Evolutionary conservation across 2,888 invertebrate genomes (phyloP).

Genomic region (Ormia ochracea): DNA sequence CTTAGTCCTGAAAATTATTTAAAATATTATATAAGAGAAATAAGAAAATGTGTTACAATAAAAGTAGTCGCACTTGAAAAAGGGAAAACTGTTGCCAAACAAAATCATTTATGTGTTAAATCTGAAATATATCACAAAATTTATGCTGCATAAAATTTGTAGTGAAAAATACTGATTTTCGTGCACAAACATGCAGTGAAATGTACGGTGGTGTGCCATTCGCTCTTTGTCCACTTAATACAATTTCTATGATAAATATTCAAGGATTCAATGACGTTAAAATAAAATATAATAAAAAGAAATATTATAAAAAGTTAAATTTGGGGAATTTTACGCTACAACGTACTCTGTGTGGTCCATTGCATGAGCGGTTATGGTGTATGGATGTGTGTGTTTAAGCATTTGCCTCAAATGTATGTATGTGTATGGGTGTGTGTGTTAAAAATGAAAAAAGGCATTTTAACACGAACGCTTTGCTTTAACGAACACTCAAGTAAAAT

Average conservation of each 20-base stretch:
- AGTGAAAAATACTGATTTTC: background rate
- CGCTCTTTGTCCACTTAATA: constrained; percentile 44
- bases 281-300: constrained; percentile 9
- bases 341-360: constrained; percentile 23
- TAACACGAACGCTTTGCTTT: constrained; percentile 50
- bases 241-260: constrained; percentile 60
- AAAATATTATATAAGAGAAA: constrained; percentile 12
- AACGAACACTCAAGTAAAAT: constrained; percentile 58
- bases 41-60: constrained; percentile 43
- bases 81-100: constrained; percentile 44
- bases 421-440: constrained; percentile 22
- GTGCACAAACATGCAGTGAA: background rate
- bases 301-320: constrained; percentile 37
- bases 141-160: constrained; percentile 62
- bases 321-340: constrained; percentile 27
- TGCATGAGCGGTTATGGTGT: constrained; percentile 30
- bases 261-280: constrained; percentile 44
- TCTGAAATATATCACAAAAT: constrained; percentile 61
- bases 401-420: too few species aligned
- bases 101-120: constrained; percentile 63
- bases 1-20: background rate
- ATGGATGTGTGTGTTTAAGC: background rate
- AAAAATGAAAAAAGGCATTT: constrained; percentile 53
- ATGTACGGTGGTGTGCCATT: background rate
- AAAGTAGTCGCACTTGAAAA: constrained; percentile 6